phyloP scores from a whole-genome alignment of 1,140 invertebrate genomes.

The Lordiphosa clarofinis region DNA sequence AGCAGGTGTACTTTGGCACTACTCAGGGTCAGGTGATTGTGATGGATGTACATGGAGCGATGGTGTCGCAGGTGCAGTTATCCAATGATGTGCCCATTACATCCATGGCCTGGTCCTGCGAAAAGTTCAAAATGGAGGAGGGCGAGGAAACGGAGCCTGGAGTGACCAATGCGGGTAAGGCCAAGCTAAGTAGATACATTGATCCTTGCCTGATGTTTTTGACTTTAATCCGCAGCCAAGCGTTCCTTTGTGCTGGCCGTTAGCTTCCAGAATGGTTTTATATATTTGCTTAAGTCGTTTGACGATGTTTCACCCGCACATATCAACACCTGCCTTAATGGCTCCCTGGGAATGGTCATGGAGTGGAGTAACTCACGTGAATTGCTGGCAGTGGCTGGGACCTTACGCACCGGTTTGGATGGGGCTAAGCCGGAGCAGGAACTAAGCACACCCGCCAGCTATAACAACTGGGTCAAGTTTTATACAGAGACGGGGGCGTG shows the following conservation, averaged over 20 bases:
- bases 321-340: constrained; percentile 88
- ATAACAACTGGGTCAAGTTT: constrained; percentile 84
- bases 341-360: constrained; percentile 86
- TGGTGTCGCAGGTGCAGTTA: constrained; percentile 94
- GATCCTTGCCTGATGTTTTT: constrained; percentile 31
- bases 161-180: constrained; percentile 80
- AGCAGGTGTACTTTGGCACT: constrained; percentile 97
- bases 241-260: constrained; percentile 91
- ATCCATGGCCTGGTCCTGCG: constrained; percentile 97
- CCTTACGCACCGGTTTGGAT: constrained; percentile 76
- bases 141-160: constrained; percentile 86
- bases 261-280: constrained; percentile 91
- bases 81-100: constrained; percentile 90
- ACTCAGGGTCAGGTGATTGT: constrained; percentile 95
- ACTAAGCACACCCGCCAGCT: constrained; percentile 67
- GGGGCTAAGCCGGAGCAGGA: constrained; percentile 48
- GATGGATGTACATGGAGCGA: constrained; percentile 96
- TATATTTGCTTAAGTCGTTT: constrained; percentile 93
- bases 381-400: constrained; percentile 94
- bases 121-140: constrained; percentile 99
- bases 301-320: constrained; percentile 90
- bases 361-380: constrained; percentile 98
- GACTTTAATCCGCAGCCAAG: constrained; percentile 78
- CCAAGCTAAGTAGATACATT: neutral
- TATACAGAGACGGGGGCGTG: constrained; percentile 88